Evolutionary conservation across 2,797 vertebrate species (phyloP).

Genomic region (Hippopotamyrus pictus): DNA sequence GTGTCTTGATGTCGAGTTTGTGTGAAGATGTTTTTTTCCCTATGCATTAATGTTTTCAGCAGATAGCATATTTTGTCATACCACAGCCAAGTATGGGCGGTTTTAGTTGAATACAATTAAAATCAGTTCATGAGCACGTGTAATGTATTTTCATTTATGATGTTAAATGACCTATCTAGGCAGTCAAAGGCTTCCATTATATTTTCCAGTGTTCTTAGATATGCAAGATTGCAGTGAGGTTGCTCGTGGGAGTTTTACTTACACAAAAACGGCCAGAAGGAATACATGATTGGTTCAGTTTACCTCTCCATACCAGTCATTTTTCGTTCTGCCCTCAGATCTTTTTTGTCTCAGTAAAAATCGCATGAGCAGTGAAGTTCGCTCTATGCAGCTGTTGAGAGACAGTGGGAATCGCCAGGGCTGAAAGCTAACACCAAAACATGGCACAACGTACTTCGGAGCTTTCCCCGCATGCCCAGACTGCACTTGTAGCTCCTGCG

Average conservation of each 20-base stretch:
- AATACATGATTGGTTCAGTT: background rate
- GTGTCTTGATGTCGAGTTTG: slow-evolving; percentile 54
- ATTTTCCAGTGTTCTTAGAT: slow-evolving; percentile 36
- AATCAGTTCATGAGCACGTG: background rate
- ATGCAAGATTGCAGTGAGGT: slow-evolving; percentile 31
- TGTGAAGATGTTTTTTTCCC: slow-evolving; percentile 54
- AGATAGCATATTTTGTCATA: slow-evolving; percentile 60
- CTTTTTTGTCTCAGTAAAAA: background rate
- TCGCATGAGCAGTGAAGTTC: background rate
- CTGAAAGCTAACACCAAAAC: background rate
- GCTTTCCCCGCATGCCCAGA: background rate
- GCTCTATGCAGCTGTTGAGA: background rate
- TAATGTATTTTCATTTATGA: slow-evolving; percentile 26
- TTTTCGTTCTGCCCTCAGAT: background rate
- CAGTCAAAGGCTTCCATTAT: slow-evolving; percentile 10
- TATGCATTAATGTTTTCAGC: slow-evolving; percentile 72
- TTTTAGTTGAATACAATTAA: background rate
- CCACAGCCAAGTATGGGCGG: slow-evolving; percentile 15
- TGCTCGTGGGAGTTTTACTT: background rate
- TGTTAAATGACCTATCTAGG: slow-evolving; percentile 28
- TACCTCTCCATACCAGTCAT: background rate
- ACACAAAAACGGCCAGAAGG: background rate
- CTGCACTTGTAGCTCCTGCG: background rate
- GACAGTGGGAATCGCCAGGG: background rate
- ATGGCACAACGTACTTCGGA: background rate